These are phyloP conservation scores for Dallia pectoralis DNA, from an alignment of 2,797 vertebrate species.

Conservation along the genomic window DNA sequence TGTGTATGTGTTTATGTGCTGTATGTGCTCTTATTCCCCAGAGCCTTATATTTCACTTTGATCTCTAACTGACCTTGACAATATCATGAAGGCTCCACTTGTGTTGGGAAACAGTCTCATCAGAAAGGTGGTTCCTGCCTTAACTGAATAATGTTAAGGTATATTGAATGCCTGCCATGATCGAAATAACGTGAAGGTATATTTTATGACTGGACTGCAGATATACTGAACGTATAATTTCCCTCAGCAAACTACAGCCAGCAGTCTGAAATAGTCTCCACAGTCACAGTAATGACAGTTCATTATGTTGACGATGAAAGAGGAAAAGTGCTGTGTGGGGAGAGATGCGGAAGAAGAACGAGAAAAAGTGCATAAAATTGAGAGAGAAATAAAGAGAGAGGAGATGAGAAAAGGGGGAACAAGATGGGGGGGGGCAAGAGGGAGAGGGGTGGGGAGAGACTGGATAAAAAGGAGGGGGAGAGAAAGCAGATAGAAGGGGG, in stretches of 20 bases:
- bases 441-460: not conserved
- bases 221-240: slow-evolving; percentile 37
- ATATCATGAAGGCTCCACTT: not conserved
- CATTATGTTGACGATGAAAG: slow-evolving; percentile 18
- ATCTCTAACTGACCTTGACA: slow-evolving; percentile 18
- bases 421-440: not conserved
- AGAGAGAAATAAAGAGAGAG: not conserved
- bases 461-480: not conserved
- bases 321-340: slow-evolving; percentile 14
- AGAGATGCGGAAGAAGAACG: not conserved
- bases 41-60: not conserved
- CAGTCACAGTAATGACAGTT: slow-evolving; percentile 23
- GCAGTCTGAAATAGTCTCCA: slow-evolving; percentile 39
- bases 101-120: not conserved
- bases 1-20: not conserved
- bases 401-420: not conserved
- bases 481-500: no score
- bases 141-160: not conserved
- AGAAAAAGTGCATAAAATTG: no score
- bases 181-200: not conserved
- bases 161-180: not conserved
- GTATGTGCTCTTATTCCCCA: not conserved
- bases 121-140: not conserved
- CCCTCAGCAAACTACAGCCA: slow-evolving; percentile 5
- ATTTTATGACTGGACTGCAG: not conserved